Conservation (phyloP, 2,888 invertebrate species). For the Drosophila seclusa region DNA sequence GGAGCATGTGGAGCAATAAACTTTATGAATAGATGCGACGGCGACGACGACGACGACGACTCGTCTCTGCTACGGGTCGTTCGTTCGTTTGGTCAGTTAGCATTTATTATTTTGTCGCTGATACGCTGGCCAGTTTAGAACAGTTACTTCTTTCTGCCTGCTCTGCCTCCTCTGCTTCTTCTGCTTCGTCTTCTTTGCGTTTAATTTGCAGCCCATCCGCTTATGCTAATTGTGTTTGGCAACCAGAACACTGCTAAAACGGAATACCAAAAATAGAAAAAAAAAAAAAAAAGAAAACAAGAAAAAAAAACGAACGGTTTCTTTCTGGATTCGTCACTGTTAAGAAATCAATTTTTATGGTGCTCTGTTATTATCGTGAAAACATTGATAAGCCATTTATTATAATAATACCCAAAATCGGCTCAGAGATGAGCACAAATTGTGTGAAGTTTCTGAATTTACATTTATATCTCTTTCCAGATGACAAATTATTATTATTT, state of each 20-base stretch:
- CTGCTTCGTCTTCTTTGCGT: slow-evolving; percentile 9
- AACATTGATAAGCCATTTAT: not conserved
- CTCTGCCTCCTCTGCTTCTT: not conserved
- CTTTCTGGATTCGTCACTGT: slow-evolving; percentile 9
- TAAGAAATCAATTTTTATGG: not conserved
- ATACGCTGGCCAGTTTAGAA: slow-evolving; percentile 22
- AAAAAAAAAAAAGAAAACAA: slow-evolving; percentile 14
- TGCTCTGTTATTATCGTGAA: not conserved
- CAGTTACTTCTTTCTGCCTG: slow-evolving; percentile 18
- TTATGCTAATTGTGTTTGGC: slow-evolving; percentile 71
- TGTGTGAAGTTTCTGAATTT: not conserved
- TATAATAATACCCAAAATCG: not conserved
- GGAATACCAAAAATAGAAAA: slow-evolving; percentile 9
- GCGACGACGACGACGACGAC: not conserved
- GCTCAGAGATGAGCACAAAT: not conserved
- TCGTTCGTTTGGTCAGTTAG: slow-evolving; percentile 15
- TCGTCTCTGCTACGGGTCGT: slow-evolving; percentile 19
- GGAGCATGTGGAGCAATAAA: slow-evolving; percentile 55
- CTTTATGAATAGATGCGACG: slow-evolving; percentile 45
- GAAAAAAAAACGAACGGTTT: slow-evolving; percentile 19
- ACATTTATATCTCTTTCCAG: not conserved
- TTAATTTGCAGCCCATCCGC: slow-evolving; percentile 53
- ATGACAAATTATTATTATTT: not conserved
- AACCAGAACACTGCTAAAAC: slow-evolving; percentile 45
- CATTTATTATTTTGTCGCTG: slow-evolving; percentile 1